Conservation (phyloP, 2,797 vertebrate genomes). For the Sebastiscus tertius region DNA sequence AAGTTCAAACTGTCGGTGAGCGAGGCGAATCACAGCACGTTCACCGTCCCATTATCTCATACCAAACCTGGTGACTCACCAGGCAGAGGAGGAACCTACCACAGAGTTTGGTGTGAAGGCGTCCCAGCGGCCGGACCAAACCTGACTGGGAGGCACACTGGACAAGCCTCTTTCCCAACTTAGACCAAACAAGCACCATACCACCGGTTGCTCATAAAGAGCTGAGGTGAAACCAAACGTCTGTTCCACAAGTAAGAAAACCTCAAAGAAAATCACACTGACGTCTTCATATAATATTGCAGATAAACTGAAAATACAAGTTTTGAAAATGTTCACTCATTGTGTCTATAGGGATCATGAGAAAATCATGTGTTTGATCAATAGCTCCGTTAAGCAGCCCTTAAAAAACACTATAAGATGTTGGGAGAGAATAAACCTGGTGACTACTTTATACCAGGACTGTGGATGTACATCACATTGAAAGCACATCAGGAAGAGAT, state of each 20-base stretch:
- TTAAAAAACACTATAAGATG: too few relatives aligned
- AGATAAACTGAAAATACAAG: neutral
- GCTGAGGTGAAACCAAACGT: neutral
- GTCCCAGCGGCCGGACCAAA: slow-evolving; percentile 51
- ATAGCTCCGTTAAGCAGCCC: neutral
- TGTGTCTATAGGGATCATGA: neutral
- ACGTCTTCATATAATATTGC: neutral
- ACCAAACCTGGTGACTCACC: slow-evolving; percentile 57
- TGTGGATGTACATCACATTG: too few relatives aligned
- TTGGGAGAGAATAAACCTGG: too few relatives aligned
- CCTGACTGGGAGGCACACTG: neutral
- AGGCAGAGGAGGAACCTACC: slow-evolving; percentile 31
- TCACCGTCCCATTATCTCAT: slow-evolving; percentile 33
- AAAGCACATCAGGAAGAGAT: too few relatives aligned
- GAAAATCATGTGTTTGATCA: neutral
- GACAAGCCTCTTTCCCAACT: neutral
- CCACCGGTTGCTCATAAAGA: neutral
- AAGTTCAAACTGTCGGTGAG: slow-evolving; percentile 33
- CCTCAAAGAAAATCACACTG: neutral
- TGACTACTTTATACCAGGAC: too few relatives aligned
- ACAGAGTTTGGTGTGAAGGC: slow-evolving; percentile 36
- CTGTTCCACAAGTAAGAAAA: neutral
- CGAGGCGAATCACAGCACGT: slow-evolving; percentile 40
- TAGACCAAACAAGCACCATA: neutral
- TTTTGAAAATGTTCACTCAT: neutral